phyloP scores from a whole-genome alignment of 1,140 invertebrate species.

The Sogatella furcifera region DNA sequence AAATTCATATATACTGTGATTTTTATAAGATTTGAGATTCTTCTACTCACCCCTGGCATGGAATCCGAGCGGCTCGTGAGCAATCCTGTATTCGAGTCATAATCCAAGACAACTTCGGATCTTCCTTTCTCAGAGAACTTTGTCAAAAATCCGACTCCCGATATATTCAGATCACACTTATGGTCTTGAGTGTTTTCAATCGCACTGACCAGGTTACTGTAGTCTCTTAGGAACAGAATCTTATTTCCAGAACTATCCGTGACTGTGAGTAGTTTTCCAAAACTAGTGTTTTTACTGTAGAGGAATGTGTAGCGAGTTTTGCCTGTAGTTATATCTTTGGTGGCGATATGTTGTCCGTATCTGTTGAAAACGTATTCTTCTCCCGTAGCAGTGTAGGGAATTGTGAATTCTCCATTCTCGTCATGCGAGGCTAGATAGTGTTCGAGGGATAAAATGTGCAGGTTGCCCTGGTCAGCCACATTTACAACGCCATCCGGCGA shows the following conservation, averaged over 20 bases:
- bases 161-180: conserved; percentile 80
- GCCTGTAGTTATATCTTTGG: conserved; percentile 83
- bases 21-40: no score
- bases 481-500: conserved; percentile 89
- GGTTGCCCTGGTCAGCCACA: conserved; percentile 72
- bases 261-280: conserved; percentile 85
- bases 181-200: conserved; percentile 91
- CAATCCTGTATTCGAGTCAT: conserved; percentile 69
- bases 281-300: conserved; percentile 93
- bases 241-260: conserved; percentile 89
- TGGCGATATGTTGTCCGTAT: conserved; percentile 89
- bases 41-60: conserved; percentile 42
- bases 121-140: conserved; percentile 69
- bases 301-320: conserved; percentile 88
- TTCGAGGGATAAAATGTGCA: conserved; percentile 80
- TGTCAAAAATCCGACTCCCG: conserved; percentile 72
- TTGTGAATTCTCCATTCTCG: conserved; percentile 84
- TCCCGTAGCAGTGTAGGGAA: conserved; percentile 79
- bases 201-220: conserved; percentile 78
- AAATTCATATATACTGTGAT: no score
- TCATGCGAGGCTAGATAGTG: conserved; percentile 82
- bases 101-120: conserved; percentile 72
- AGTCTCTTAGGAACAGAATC: conserved; percentile 81
- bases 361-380: conserved; percentile 91
- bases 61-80: conserved; percentile 57